Conservation (phyloP, 2,113 vertebrate genomes). For the Protobothrops mucrosquamatus region DNA sequence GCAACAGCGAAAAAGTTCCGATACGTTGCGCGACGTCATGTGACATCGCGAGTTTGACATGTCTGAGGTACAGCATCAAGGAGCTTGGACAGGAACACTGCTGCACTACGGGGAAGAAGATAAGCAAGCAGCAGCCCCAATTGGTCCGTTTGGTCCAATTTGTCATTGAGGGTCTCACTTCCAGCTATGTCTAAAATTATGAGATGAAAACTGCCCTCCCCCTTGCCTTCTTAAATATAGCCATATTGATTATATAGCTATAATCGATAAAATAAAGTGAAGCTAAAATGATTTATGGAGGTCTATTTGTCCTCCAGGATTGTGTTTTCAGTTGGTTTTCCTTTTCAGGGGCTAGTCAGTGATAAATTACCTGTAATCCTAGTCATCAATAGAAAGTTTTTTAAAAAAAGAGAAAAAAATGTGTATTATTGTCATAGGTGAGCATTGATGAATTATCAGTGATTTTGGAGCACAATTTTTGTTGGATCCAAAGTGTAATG, state of each 20-base stretch:
- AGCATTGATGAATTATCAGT: background rate
- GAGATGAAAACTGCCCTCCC: background rate
- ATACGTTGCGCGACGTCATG: too few relatives aligned
- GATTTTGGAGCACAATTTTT: background rate
- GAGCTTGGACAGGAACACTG: background rate
- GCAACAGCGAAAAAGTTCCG: too few relatives aligned
- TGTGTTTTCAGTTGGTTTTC: background rate
- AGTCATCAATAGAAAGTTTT: background rate
- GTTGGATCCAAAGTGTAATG: background rate
- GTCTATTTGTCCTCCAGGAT: background rate
- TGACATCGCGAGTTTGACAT: too few relatives aligned
- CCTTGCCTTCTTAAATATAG: background rate
- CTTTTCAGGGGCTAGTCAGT: background rate
- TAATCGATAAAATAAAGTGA: background rate
- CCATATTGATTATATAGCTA: background rate
- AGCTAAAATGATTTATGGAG: background rate
- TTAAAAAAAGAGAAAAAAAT: background rate
- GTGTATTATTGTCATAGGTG: background rate
- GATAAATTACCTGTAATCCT: background rate
- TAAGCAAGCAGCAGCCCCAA: background rate
- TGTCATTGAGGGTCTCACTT: background rate
- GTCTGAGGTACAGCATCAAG: background rate
- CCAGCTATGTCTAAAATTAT: background rate
- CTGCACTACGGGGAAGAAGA: background rate
- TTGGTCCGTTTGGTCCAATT: background rate